Percentiles rank a stretch among this genome's conserved stretches.
phyloP scores from a whole-genome alignment of 1,140 invertebrate species.

The Dysdera silvatica region DNA sequence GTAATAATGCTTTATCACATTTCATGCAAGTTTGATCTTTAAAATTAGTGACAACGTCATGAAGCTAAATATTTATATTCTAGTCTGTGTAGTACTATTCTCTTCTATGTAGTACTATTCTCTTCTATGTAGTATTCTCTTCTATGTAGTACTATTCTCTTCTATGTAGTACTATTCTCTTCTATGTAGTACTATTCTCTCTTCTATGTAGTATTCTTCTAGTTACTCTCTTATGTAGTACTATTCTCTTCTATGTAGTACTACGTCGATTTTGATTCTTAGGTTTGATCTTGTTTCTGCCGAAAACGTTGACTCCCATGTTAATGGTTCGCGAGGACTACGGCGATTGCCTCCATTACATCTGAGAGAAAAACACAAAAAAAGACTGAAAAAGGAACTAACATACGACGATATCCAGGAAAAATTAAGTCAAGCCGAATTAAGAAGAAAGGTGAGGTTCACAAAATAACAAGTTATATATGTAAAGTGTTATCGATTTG shows the following conservation, averaged over 20 bases:
- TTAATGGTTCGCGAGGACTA: not conserved
- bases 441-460: constrained; percentile 19
- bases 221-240: not conserved
- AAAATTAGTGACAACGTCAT: too few relatives aligned
- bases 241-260: not conserved
- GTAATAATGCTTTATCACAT: too few relatives aligned
- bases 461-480: too few relatives aligned
- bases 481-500: too few relatives aligned
- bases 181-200: not conserved
- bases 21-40: too few relatives aligned
- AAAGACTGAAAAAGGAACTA: constrained; percentile 12
- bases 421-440: constrained; percentile 20
- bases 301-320: not conserved
- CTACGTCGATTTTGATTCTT: not conserved
- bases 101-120: not conserved
- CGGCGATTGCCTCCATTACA: constrained; percentile 13
- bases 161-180: not conserved
- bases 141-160: not conserved
- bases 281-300: constrained; percentile 17
- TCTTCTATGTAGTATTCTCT: not conserved
- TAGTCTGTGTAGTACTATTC: not conserved
- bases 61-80: too few relatives aligned
- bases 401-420: constrained; percentile 23
- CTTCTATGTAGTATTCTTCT: not conserved
- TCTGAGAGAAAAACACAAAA: constrained; percentile 2